Conservation (phyloP, 2,888 invertebrate genomes). For the Tinea pellionella region DNA sequence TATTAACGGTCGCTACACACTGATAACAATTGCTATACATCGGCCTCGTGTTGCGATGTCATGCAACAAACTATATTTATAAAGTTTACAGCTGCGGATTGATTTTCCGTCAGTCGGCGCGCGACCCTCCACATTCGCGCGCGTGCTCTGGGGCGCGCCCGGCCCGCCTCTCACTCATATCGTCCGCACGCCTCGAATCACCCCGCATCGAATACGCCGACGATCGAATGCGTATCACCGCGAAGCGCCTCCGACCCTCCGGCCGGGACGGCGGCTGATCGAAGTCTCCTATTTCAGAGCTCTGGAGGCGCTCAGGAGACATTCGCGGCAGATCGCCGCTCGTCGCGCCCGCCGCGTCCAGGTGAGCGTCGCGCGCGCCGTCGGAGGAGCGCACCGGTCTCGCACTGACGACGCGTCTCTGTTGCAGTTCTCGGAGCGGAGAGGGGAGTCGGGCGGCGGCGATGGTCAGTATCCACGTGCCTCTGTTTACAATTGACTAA, state of each 20-base stretch:
- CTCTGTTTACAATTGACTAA: neutral
- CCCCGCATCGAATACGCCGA: no score
- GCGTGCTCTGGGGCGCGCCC: neutral
- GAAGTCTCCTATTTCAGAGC: conserved; percentile 23
- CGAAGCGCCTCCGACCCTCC: no score
- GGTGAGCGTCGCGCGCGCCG: conserved; percentile 65
- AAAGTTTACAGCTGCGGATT: neutral
- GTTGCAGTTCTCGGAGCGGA: conserved; percentile 11
- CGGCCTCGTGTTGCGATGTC: neutral
- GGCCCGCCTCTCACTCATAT: neutral
- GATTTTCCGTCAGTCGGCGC: conserved; percentile 4
- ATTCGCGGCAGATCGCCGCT: conserved; percentile 88
- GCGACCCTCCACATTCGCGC: neutral
- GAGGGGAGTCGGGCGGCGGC: neutral
- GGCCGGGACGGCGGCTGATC: conserved; percentile 10
- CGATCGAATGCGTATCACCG: no score
- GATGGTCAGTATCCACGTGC: neutral
- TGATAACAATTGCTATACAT: neutral
- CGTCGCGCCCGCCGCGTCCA: conserved; percentile 84
- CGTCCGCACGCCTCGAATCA: no score
- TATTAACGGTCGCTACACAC: neutral
- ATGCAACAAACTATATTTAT: neutral
- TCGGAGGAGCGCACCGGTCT: conserved; percentile 20
- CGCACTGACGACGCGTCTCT: conserved; percentile 14
- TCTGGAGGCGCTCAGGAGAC: conserved; percentile 85